A percentile compares a stretch with the other conserved stretches of the same genome.
Evolutionary conservation across 2,113 vertebrate genomes (phyloP).

Genomic region (Canis aureus): DNA sequence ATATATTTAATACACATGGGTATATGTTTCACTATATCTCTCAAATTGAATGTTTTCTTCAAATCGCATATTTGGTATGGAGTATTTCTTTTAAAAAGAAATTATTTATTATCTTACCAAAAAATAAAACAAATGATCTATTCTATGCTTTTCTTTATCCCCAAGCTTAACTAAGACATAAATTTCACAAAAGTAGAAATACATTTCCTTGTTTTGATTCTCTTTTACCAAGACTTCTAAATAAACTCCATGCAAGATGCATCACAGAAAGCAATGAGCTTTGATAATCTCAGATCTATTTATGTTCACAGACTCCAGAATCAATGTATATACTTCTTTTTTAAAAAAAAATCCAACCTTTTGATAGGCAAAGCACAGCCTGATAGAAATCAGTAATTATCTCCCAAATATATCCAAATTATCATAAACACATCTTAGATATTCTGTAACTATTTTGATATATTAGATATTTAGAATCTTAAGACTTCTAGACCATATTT

Average conservation of each 20-base stretch:
- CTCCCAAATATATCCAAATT: neutral
- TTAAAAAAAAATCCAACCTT: neutral
- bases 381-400: constrained; percentile 1
- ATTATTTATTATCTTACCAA: neutral
- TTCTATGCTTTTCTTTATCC: neutral
- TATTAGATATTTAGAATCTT: constrained; percentile 16
- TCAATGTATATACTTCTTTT: neutral
- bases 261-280: neutral
- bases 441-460: neutral
- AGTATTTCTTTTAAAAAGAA: neutral
- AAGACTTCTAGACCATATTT: neutral
- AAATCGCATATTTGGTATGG: neutral
- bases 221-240: constrained; percentile 2
- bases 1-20: neutral
- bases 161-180: neutral
- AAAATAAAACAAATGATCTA: neutral
- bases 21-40: neutral
- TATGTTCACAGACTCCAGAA: constrained; percentile 34
- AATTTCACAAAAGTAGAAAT: neutral
- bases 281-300: constrained; percentile 44
- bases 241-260: constrained; percentile 8
- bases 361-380: neutral
- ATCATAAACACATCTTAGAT: neutral
- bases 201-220: neutral
- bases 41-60: neutral